Percentiles rank a stretch among this genome's conserved stretches.
Evolutionary conservation across 2,113 vertebrate genomes (phyloP).

Genomic region (Stictonetta naevosa): DNA sequence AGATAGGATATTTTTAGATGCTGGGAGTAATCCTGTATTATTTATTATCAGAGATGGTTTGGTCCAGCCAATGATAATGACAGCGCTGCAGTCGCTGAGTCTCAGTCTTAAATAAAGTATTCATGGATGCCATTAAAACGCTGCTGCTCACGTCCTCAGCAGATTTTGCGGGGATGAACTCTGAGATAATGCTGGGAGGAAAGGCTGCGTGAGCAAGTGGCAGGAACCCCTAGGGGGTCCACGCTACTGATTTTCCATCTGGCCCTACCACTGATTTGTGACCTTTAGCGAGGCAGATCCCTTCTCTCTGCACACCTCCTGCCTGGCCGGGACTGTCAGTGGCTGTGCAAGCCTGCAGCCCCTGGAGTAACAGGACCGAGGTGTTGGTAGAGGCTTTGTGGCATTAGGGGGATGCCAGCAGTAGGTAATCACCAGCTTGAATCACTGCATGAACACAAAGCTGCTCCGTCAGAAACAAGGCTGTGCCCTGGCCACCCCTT

Average conservation of each 20-base stretch:
- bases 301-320: neutral
- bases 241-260: neutral
- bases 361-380: neutral
- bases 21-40: conserved; percentile 19
- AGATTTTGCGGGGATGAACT: neutral
- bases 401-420: conserved; percentile 5
- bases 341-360: neutral
- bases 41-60: conserved; percentile 34
- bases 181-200: neutral
- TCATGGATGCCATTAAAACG: conserved; percentile 16
- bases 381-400: neutral
- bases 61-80: neutral
- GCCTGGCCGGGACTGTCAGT: neutral
- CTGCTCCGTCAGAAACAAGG: neutral
- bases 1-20: conserved; percentile 18
- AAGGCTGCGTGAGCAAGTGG: neutral
- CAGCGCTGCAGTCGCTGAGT: conserved; percentile 7
- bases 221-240: neutral
- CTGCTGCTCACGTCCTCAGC: neutral
- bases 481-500: neutral
- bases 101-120: conserved; percentile 43
- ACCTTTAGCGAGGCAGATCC: neutral
- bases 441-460: neutral
- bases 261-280: neutral
- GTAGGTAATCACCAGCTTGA: conserved; percentile 12